Evolutionary conservation across 2,888 invertebrate genomes (phyloP).

Genomic region (Octodonta nipae): DNA sequence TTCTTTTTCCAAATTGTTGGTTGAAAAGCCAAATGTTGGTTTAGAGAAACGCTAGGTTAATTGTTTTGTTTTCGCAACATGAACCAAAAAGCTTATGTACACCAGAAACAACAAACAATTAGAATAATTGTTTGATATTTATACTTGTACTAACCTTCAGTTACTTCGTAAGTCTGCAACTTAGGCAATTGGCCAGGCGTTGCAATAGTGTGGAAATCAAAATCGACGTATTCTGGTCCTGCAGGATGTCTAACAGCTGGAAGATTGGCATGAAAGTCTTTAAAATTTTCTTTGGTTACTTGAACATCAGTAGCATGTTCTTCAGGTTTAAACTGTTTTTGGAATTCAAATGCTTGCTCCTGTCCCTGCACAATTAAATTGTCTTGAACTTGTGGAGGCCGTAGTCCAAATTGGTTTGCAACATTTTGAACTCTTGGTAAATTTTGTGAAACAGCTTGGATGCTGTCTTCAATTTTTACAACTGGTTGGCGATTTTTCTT

Average conservation of each 20-base stretch:
- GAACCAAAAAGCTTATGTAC: too few species aligned
- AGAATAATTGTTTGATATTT: too few species aligned
- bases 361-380: slow-evolving; percentile 28
- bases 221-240: slow-evolving; percentile 19
- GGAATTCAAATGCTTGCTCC: slow-evolving; percentile 20
- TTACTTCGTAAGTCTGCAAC: slow-evolving; percentile 32
- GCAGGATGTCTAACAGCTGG: slow-evolving; percentile 20
- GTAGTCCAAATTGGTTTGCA: slow-evolving; percentile 12
- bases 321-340: slow-evolving; percentile 11
- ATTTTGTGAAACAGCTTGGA: background rate
- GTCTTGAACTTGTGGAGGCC: slow-evolving; percentile 20
- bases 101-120: too few species aligned
- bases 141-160: slow-evolving; percentile 30
- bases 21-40: too few species aligned
- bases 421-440: background rate
- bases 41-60: too few species aligned
- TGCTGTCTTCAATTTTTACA: slow-evolving; percentile 9
- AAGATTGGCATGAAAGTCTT: slow-evolving; percentile 27
- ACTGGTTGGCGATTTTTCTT: slow-evolving; percentile 9
- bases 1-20: too few species aligned
- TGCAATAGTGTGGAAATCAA: slow-evolving; percentile 17
- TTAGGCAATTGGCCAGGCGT: slow-evolving; percentile 18
- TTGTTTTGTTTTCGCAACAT: too few species aligned
- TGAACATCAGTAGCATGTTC: slow-evolving; percentile 26
- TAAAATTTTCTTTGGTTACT: slow-evolving; percentile 34